phyloP scores from a whole-genome alignment of 2,797 vertebrate species.

The Linurgus olivaceus region DNA sequence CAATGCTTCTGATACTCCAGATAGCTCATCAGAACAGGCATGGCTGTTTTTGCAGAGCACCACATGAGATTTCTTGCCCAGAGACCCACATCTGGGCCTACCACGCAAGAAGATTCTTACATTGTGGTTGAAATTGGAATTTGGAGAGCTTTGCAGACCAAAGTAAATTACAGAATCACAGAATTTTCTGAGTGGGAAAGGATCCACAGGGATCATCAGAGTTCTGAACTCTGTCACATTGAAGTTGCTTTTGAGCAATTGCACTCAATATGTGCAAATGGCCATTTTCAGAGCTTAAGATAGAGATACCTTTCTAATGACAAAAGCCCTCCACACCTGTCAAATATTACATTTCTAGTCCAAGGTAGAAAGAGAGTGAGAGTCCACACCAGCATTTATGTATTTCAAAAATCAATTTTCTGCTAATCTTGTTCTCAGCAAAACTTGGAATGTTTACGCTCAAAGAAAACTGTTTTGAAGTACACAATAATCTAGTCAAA shows the following conservation, averaged over 20 bases:
- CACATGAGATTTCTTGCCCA: accelerated
- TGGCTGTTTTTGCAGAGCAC: not conserved
- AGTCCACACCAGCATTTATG: not conserved
- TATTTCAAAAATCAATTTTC: not conserved
- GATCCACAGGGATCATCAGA: not conserved
- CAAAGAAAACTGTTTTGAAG: not conserved
- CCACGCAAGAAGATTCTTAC: not conserved
- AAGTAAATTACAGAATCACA: not conserved
- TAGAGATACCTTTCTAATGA: not conserved
- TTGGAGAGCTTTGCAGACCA: not conserved
- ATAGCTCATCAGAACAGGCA: not conserved
- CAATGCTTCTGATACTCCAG: not conserved
- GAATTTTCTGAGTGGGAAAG: not conserved
- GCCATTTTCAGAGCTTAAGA: not conserved
- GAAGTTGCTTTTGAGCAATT: not conserved
- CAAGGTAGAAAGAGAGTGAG: not conserved
- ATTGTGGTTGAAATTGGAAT: not conserved
- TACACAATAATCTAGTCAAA: not conserved
- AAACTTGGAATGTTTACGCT: not conserved
- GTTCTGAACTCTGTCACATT: not conserved
- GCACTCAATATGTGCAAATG: not conserved
- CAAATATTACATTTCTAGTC: not conserved
- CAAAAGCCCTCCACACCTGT: not conserved
- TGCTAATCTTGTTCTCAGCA: not conserved
- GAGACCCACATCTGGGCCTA: not conserved